These are phyloP conservation scores for Mastacembelus armatus DNA, from an alignment of 2,797 vertebrate genomes.

Conservation along the genomic window DNA sequence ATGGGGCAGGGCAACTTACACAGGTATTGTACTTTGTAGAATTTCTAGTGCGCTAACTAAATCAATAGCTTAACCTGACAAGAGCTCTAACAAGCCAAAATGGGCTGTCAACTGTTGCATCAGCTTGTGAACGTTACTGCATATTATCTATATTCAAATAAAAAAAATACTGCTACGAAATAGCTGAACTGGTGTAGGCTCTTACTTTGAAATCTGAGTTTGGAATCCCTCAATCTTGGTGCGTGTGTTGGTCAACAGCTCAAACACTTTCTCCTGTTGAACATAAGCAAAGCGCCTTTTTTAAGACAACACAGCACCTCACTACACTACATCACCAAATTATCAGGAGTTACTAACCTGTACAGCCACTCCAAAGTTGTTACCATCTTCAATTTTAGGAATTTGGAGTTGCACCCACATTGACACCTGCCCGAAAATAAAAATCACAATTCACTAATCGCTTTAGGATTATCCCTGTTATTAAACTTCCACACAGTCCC, in stretches of 20 bases:
- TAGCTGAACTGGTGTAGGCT: background rate
- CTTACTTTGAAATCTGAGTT: conserved; percentile 92
- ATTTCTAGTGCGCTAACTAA: too few species aligned
- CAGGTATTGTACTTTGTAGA: too few species aligned
- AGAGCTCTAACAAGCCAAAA: background rate
- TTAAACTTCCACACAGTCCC: too few species aligned
- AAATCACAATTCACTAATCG: too few species aligned
- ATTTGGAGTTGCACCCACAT: conserved; percentile 94
- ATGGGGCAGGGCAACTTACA: too few species aligned
- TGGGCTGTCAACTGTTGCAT: too few species aligned
- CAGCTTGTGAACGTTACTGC: too few species aligned
- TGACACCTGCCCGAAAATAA: conserved; percentile 84
- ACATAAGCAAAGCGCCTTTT: conserved; percentile 14
- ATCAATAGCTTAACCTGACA: background rate
- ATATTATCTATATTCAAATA: too few species aligned
- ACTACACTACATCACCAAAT: too few species aligned
- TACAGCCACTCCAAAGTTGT: conserved; percentile 94
- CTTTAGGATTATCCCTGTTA: too few species aligned
- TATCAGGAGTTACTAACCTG: conserved; percentile 81
- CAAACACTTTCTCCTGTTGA: conserved; percentile 92
- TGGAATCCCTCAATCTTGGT: conserved; percentile 91
- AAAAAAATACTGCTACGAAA: background rate
- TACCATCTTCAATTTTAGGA: conserved; percentile 92
- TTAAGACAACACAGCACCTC: background rate
- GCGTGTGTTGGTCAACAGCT: conserved; percentile 89